phyloP scores from a whole-genome alignment of 2,113 vertebrate species.

The Halichoeres trimaculatus region DNA sequence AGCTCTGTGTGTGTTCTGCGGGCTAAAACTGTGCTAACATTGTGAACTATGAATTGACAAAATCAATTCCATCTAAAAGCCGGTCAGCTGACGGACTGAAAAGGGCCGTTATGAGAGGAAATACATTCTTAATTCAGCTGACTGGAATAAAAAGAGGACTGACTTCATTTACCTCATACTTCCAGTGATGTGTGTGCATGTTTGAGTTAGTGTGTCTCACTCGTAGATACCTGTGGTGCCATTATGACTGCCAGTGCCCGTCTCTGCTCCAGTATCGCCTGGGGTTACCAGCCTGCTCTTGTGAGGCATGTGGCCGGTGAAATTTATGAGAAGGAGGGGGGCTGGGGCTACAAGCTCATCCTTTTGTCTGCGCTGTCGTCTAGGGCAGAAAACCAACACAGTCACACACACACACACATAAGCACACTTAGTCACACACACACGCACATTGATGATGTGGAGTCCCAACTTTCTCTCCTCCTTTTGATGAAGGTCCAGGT shows the following conservation, averaged over 20 bases:
- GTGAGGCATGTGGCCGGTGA: conserved; percentile 81
- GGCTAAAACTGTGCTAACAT: conserved; percentile 70
- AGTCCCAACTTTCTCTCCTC: conserved; percentile 59
- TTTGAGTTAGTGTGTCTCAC: conserved; percentile 17
- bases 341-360: conserved; percentile 75
- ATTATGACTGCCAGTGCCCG: conserved; percentile 54
- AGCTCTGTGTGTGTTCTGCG: conserved; percentile 62
- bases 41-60: conserved; percentile 68
- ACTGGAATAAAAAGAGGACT: conserved; percentile 43
- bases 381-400: conserved; percentile 74
- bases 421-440: conserved; percentile 61
- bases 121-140: conserved; percentile 60
- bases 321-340: conserved; percentile 78
- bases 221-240: conserved; percentile 69
- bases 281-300: conserved; percentile 71
- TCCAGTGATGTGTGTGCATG: neutral
- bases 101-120: conserved; percentile 45
- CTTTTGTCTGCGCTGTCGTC: conserved; percentile 76
- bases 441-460: conserved; percentile 66
- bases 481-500: conserved; percentile 77
- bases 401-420: conserved; percentile 60
- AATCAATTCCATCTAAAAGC: conserved; percentile 66
- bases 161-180: conserved; percentile 25
- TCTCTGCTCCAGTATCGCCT: conserved; percentile 67
- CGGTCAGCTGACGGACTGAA: conserved; percentile 69